Conservation (phyloP, 1,140 invertebrate genomes). For the Heliothis subflexa region DNA sequence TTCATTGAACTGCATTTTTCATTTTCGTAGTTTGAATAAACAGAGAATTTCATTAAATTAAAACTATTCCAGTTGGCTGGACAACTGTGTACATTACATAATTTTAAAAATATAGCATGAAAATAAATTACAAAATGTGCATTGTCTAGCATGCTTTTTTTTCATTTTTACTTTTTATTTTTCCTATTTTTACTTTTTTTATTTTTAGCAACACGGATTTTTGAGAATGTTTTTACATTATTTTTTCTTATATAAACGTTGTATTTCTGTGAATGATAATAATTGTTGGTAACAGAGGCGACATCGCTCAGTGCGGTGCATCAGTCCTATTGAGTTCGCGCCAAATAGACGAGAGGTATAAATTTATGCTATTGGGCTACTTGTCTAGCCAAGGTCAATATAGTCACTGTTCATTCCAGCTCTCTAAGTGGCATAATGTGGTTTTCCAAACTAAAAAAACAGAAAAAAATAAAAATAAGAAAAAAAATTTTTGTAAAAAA, state of each 20-base stretch:
- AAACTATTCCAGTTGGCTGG: too few species aligned
- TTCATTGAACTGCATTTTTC: too few species aligned
- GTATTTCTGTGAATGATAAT: slow-evolving; percentile 35
- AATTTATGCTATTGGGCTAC: slow-evolving; percentile 19
- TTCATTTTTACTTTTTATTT: not conserved
- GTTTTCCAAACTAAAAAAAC: not conserved
- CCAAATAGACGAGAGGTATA: slow-evolving; percentile 75
- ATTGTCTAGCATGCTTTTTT: not conserved
- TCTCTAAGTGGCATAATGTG: not conserved
- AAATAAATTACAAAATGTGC: too few species aligned
- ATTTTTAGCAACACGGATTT: not conserved
- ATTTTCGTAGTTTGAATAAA: too few species aligned
- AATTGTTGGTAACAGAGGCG: slow-evolving; percentile 76
- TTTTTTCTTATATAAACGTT: not conserved
- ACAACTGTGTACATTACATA: too few species aligned
- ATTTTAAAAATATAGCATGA: too few species aligned
- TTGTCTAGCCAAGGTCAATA: not conserved
- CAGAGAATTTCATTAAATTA: too few species aligned
- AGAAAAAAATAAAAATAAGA: not conserved
- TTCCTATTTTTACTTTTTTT: not conserved
- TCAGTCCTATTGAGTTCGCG: slow-evolving; percentile 76
- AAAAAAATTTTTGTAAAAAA: not conserved
- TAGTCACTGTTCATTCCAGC: slow-evolving; percentile 1
- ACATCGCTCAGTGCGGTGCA: slow-evolving; percentile 78
- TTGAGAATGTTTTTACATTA: not conserved